Conservation (phyloP, 2,797 vertebrate species). For the Rhadinocentrus ornatus region DNA sequence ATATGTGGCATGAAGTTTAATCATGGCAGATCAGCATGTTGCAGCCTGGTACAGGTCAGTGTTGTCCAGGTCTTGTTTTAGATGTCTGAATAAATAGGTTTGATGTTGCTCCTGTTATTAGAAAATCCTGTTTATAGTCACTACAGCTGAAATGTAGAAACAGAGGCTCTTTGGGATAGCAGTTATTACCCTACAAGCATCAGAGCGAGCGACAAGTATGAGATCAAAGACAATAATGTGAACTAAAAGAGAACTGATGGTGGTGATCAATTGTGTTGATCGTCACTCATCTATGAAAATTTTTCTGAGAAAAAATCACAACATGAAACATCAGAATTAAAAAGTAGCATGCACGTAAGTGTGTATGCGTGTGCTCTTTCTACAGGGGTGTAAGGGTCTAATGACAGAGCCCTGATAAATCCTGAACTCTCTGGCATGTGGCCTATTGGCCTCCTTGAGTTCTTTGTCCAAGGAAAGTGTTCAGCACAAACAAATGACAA, state of each 20-base stretch:
- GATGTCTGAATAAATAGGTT: conserved; percentile 20
- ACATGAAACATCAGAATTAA: not conserved
- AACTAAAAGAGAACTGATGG: not conserved
- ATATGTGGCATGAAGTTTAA: not conserved
- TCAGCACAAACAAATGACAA: conserved; percentile 52
- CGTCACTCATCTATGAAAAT: not conserved
- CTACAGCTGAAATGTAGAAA: not conserved
- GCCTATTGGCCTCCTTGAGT: conserved; percentile 43
- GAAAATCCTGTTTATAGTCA: conserved; percentile 4
- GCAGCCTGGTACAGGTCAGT: not conserved
- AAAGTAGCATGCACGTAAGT: not conserved
- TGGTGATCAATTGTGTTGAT: not conserved
- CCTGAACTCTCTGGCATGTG: conserved; percentile 25
- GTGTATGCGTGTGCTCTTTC: not conserved
- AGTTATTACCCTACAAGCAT: not conserved
- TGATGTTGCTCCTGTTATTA: not conserved
- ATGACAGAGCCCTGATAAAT: conserved; percentile 47
- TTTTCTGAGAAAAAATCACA: not conserved
- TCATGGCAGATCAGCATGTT: not conserved
- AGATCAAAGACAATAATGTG: conserved; percentile 12
- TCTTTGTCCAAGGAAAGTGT: conserved; percentile 17
- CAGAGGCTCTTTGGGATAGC: not conserved
- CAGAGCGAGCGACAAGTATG: conserved; percentile 4
- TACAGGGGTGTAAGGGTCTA: conserved; percentile 6
- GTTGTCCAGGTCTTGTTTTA: not conserved